Conservation (phyloP, 2,113 vertebrate species). For the Smithornis capensis region DNA sequence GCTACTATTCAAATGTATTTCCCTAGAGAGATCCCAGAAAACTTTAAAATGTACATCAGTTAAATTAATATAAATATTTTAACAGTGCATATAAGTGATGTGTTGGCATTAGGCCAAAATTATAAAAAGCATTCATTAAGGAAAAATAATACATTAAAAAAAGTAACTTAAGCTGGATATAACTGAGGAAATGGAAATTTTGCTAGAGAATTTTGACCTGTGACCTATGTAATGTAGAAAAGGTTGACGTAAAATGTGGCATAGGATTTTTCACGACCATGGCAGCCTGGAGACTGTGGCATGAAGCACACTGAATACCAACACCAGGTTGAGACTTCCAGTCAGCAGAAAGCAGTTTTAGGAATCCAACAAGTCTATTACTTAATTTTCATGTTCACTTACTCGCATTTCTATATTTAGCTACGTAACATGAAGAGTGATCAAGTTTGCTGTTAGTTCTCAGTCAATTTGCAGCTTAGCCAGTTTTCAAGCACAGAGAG, state of each 20-base stretch:
- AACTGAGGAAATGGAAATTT: neutral
- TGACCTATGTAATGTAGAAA: neutral
- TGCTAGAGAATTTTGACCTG: neutral
- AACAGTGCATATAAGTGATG: neutral
- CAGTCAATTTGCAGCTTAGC: neutral
- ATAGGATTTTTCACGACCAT: neutral
- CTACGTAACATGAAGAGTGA: neutral
- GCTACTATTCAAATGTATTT: neutral
- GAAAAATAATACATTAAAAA: neutral
- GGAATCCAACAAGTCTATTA: neutral
- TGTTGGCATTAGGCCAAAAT: neutral
- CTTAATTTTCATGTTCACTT: rapidly evolving
- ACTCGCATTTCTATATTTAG: neutral
- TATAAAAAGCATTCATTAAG: neutral
- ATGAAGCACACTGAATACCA: neutral
- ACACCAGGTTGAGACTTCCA: neutral
- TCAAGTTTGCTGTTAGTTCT: neutral
- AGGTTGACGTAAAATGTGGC: rapidly evolving
- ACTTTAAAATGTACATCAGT: neutral
- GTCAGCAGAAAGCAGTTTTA: neutral
- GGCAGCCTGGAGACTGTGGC: neutral
- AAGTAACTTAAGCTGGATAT: neutral
- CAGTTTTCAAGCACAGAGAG: neutral
- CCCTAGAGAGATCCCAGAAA: neutral
- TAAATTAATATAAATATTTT: neutral